Evolutionary conservation across 2,113 vertebrate genomes (phyloP).

Genomic region (Oenanthe oenanthe): DNA sequence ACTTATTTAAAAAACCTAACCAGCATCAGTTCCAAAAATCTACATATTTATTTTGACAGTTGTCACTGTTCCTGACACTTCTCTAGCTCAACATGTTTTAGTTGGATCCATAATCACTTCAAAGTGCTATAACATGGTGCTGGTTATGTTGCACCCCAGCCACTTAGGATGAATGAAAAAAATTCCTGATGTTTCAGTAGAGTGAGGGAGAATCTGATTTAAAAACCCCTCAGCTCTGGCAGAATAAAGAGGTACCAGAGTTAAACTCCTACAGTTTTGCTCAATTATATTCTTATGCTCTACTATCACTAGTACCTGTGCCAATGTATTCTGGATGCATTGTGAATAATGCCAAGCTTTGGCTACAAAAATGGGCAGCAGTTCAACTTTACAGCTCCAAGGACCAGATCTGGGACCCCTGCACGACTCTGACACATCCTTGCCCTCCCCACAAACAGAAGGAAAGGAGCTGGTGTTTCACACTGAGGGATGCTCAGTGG

Average conservation of each 20-base stretch:
- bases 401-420: neutral
- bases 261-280: neutral
- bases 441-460: neutral
- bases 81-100: neutral
- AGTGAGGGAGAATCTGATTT: neutral
- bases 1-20: neutral
- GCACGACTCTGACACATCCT: neutral
- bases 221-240: neutral
- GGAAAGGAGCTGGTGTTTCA: neutral
- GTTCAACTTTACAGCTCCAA: neutral
- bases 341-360: neutral
- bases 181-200: neutral
- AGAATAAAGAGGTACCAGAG: neutral
- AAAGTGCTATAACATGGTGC: neutral
- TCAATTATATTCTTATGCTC: neutral
- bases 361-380: rapidly evolving
- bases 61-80: neutral
- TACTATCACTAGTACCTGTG: neutral
- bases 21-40: neutral
- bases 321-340: neutral
- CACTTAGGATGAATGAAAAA: neutral
- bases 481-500: neutral
- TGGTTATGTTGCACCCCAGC: neutral
- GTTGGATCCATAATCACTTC: neutral
- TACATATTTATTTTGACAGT: neutral